A percentile compares a stretch with the other conserved stretches of the same genome.
Conservation (phyloP, 2,113 vertebrate species). For the Carollia perspicillata region DNA sequence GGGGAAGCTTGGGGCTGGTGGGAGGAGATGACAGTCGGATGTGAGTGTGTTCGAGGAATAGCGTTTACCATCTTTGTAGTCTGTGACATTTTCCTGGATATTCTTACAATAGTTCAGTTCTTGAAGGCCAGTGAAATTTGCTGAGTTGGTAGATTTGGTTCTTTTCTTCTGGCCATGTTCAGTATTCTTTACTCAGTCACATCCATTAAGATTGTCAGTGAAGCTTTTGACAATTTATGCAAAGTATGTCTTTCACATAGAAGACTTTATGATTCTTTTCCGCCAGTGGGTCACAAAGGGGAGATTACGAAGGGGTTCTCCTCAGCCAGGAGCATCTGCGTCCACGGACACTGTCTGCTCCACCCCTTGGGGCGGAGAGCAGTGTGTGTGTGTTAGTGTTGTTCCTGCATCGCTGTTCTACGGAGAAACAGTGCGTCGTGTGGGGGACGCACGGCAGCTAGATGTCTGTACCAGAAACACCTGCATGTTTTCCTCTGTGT, state of each 20-base stretch:
- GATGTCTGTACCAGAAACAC: neutral
- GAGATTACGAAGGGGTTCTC: conserved; percentile 14
- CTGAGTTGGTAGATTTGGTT: neutral
- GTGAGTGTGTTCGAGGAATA: neutral
- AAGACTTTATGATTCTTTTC: conserved; percentile 28
- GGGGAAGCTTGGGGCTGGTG: neutral
- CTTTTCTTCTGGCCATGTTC: neutral
- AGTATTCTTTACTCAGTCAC: neutral
- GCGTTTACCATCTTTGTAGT: neutral
- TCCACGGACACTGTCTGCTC: neutral
- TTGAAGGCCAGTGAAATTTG: neutral
- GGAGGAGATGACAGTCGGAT: neutral
- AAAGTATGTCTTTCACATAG: conserved; percentile 47
- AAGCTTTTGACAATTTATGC: conserved; percentile 45
- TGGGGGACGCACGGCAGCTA: neutral
- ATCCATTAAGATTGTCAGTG: conserved; percentile 21
- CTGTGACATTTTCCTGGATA: neutral
- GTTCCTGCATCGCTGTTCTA: neutral
- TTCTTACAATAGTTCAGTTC: neutral
- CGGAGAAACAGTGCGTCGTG: neutral
- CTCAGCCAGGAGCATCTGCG: neutral
- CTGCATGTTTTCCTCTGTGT: neutral
- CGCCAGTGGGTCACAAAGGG: neutral
- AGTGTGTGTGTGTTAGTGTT: neutral
- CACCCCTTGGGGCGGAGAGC: neutral